Conservation (phyloP, 1,140 invertebrate genomes). For the Leptinotarsa texana region DNA sequence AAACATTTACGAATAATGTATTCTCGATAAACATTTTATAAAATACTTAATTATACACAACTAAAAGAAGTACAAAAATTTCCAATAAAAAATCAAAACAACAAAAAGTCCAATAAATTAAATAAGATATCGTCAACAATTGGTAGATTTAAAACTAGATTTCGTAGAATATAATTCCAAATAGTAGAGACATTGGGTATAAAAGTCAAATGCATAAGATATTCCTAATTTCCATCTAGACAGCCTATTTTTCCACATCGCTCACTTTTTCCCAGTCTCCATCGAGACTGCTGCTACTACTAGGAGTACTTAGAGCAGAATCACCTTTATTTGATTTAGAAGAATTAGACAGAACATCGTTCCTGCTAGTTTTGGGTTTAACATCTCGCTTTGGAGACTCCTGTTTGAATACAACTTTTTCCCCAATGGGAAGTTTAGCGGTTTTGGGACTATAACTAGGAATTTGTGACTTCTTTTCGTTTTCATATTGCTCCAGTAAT, state of each 20-base stretch:
- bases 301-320: slow-evolving; percentile 44
- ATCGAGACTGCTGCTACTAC: slow-evolving; percentile 52
- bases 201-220: slow-evolving; percentile 9
- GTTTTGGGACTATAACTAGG: slow-evolving; percentile 13
- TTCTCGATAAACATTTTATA: slow-evolving; percentile 10
- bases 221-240: neutral
- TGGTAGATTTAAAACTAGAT: slow-evolving; percentile 13
- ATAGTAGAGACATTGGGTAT: neutral
- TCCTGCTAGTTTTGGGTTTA: slow-evolving; percentile 6
- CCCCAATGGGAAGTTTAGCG: slow-evolving; percentile 22
- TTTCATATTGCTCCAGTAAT: slow-evolving; percentile 64
- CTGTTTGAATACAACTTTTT: slow-evolving; percentile 34
- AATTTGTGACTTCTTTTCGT: slow-evolving; percentile 47
- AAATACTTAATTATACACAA: slow-evolving; percentile 16
- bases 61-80: slow-evolving; percentile 11
- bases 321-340: slow-evolving; percentile 39
- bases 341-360: slow-evolving; percentile 11
- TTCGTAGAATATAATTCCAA: slow-evolving; percentile 12
- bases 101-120: slow-evolving; percentile 11
- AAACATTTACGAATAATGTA: neutral
- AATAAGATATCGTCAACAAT: slow-evolving; percentile 12
- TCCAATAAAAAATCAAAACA: neutral
- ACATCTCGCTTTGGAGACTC: slow-evolving; percentile 26
- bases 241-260: slow-evolving; percentile 43
- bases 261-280: slow-evolving; percentile 55